These are phyloP conservation scores for Tetramorium simillimum DNA, from an alignment of 1,140 invertebrate genomes.

Conservation along the genomic window DNA sequence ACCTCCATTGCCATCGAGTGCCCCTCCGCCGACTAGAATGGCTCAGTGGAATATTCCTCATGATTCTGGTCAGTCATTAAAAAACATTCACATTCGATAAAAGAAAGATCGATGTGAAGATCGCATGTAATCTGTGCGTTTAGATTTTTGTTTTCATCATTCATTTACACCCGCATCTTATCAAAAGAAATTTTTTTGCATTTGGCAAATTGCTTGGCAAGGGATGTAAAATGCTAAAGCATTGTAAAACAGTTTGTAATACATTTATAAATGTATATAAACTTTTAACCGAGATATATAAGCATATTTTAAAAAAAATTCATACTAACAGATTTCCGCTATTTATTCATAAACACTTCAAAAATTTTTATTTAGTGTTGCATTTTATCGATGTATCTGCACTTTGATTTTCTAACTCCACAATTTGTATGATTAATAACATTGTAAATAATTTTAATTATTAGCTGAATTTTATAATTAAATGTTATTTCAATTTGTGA, in stretches of 20 bases:
- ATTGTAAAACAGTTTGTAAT: background rate
- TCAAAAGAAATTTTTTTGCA: background rate
- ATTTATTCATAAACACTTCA: background rate
- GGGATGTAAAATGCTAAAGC: constrained; percentile 8
- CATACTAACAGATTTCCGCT: background rate
- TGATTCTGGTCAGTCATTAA: constrained; percentile 81
- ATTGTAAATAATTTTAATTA: constrained; percentile 30
- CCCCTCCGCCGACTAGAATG: constrained; percentile 82
- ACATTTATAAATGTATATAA: background rate
- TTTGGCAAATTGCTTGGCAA: constrained; percentile 25
- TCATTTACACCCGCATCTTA: background rate
- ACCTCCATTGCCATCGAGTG: constrained; percentile 83
- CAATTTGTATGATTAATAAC: constrained; percentile 10
- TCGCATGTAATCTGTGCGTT: constrained; percentile 36
- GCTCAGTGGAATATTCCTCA: constrained; percentile 80
- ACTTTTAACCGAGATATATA: background rate
- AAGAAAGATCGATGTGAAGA: constrained; percentile 28
- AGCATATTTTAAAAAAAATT: background rate
- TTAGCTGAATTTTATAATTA: constrained; percentile 6
- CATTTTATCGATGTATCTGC: background rate
- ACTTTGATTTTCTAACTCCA: constrained; percentile 32
- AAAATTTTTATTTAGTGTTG: constrained; percentile 23
- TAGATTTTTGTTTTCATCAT: constrained; percentile 15
- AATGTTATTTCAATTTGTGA: constrained; percentile 3
- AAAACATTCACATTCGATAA: constrained; percentile 45